These are phyloP conservation scores for Macquaria australasica DNA, from an alignment of 2,113 vertebrate species.

Conservation along the genomic window DNA sequence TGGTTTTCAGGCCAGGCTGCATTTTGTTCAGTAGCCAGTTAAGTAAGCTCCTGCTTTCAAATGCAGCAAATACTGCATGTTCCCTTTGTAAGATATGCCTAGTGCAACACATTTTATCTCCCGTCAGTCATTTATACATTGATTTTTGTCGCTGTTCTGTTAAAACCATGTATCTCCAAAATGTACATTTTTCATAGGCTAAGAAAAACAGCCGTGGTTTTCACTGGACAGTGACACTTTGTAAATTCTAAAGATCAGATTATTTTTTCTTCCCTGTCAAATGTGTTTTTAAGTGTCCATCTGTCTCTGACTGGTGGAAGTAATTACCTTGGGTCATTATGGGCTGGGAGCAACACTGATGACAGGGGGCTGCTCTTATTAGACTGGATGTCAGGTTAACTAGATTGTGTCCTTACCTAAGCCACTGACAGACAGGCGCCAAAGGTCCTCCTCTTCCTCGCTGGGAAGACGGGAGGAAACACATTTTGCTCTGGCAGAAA, in stretches of 20 bases:
- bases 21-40: background rate
- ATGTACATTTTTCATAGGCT: background rate
- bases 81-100: background rate
- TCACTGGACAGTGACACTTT: background rate
- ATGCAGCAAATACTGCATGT: background rate
- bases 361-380: conserved; percentile 41
- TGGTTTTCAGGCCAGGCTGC: background rate
- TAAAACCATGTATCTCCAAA: background rate
- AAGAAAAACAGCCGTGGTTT: background rate
- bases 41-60: background rate
- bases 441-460: conserved; percentile 23
- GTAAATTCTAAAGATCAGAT: background rate
- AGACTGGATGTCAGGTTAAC: conserved; percentile 55
- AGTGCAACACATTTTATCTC: background rate
- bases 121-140: background rate
- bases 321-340: conserved; percentile 59
- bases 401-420: conserved; percentile 25
- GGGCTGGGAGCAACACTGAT: conserved; percentile 36
- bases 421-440: conserved; percentile 45
- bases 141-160: background rate
- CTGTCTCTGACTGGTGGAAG: conserved; percentile 51
- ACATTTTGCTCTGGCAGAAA: conserved; percentile 7
- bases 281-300: conserved; percentile 13
- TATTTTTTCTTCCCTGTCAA: conserved; percentile 17
- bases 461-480: conserved; percentile 22